These are phyloP conservation scores for Nasonia longicornis DNA, from an alignment of 1,140 invertebrate species.

Conservation along the genomic window DNA sequence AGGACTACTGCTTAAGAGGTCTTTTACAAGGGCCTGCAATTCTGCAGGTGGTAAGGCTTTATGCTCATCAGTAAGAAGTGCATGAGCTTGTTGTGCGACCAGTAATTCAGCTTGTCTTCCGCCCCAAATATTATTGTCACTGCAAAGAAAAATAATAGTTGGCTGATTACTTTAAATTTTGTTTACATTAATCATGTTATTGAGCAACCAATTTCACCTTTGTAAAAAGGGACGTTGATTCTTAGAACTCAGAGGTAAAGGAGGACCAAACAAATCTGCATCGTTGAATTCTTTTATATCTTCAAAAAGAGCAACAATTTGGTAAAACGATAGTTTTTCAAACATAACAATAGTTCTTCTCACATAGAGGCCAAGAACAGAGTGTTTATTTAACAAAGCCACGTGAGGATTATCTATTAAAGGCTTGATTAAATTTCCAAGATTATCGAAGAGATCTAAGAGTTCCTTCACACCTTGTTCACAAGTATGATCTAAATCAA, in stretches of 20 bases:
- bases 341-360: slow-evolving; percentile 83
- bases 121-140: slow-evolving; percentile 76
- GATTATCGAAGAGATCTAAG: slow-evolving; percentile 74
- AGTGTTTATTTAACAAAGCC: slow-evolving; percentile 66
- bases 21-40: slow-evolving; percentile 81
- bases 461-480: slow-evolving; percentile 72
- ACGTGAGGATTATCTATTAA: slow-evolving; percentile 57
- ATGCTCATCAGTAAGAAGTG: slow-evolving; percentile 84
- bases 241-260: background rate
- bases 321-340: slow-evolving; percentile 85
- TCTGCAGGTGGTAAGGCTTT: slow-evolving; percentile 81
- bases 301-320: slow-evolving; percentile 78
- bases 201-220: background rate
- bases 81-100: slow-evolving; percentile 85
- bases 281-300: slow-evolving; percentile 57
- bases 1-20: slow-evolving; percentile 84
- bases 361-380: slow-evolving; percentile 79
- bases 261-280: background rate
- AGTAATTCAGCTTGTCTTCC: slow-evolving; percentile 89
- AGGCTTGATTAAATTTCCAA: slow-evolving; percentile 68
- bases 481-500: slow-evolving; percentile 70
- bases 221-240: slow-evolving; percentile 13
- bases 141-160: background rate
- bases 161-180: background rate
- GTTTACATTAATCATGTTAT: slow-evolving; percentile 4